Evolutionary conservation across 2,888 invertebrate genomes (phyloP), one percentile per base, ranked within the genome.

Genomic region (Gastracanthus pulcherrimus): DNA sequence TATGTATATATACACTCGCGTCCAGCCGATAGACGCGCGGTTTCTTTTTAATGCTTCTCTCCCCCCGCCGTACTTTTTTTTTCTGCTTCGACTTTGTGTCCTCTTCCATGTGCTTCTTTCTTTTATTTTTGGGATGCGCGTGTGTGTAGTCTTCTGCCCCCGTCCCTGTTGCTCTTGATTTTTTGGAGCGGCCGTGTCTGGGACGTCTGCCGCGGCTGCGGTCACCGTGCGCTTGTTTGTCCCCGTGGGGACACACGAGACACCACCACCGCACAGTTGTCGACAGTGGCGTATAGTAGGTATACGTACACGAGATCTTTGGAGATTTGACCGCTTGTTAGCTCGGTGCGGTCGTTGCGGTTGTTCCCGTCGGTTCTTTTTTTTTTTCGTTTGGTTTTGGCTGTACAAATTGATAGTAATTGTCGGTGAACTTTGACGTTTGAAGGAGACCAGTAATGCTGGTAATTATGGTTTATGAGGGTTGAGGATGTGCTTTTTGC

Each of bases 101-200:
- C 9, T 29, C 36, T 36, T 3, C 38, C 19, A 16, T n/a, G 19
- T 36, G 9, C 6, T 60, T 41, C 29, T 41, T 67, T 48, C 23
- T 70, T 66, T 64, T 75, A 36, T 38, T 75, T 75, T 64, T 75
- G 26, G 51, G 41, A 36, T 19, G 34, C 62, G 62, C 34, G n/a
- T 41, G 31, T 29, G 16, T n/a, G n/a, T n/a, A n/a, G n/a, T n/a
- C n/a, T n/a, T n/a, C n/a, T n/a, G n/a, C n/a, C n/a, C n/a, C 38
- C 71, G 71, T 71, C 26, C 71, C 58, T 23, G 31, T 34, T 51
- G 69, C 38, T 51, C 29, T 66, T 36, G 11, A 26, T 51, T 75
- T 51, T 48, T 75, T n/a, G 23, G 13, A 55, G 55, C 23, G 26
- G 55, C 11, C 55, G 55, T 55, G 55, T 62, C 34, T 34, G 60